Base-by-base conservation (phyloP, 2,113 vertebrate species). In the Petaurus breviceps region DNA sequence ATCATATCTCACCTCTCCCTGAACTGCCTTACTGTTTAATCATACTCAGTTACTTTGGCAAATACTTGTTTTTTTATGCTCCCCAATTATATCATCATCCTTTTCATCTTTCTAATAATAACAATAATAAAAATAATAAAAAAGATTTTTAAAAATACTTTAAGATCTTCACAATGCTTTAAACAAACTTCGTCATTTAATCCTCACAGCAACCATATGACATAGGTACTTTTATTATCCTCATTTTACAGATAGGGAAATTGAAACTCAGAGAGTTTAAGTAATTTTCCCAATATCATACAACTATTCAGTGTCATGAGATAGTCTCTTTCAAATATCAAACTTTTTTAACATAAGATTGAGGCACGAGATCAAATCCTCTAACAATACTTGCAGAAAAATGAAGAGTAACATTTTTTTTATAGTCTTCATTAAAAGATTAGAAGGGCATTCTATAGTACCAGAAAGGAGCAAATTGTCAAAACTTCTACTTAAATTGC, bases 371-470 rank as follows among this genome's bases (percentile, higher is more conserved):
- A 51, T 55, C 31, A 90, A 91, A 91, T 92, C 95, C 37, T n/a
- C 93, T 53, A 93, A 91, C 53, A 97, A 2, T 92, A 91, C 8
- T 47, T 91, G 51, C 91, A n/a, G 90, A 50, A 93, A 52, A 93
- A 89, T 0, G 14, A 97, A 93, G 52, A 93, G 77, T 93, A 94
- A 47, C 22, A 90, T 8, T 90, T 8, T 52, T 3, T 49, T 2
- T 91, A 93, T 8, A 57, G 61, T 37, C 37, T 95, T 95, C 61
- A 5, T 94, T 8, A 90, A 95, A 97, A 95, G 43, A 3, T 1
- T 19, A 3, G 3, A 47, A 93, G 43, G 6, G 49, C 55, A 91
- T 94, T 91, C 31, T 26, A 61, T 77, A 93, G 26, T 25, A 90
- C 90, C 92, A 9, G 11, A 11, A 68, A 6, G 31, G 24, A 46